Evolutionary conservation across 2,797 vertebrate species (phyloP), one percentile per base, ranked within the genome.

Genomic region (Linurgus olivaceus): DNA sequence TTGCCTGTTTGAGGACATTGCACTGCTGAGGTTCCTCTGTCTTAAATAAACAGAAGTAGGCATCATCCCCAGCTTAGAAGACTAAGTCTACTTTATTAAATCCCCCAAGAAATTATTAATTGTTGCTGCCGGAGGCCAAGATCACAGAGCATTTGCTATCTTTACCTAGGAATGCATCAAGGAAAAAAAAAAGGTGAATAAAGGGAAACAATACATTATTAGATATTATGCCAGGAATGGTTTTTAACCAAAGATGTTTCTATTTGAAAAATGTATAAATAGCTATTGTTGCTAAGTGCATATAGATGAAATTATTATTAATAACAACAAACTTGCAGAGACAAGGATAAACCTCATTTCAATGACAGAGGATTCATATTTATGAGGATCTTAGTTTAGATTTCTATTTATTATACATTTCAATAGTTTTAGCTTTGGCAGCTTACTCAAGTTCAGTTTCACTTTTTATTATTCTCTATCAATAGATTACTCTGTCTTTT

Each of bases 401-500:
- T 91, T 38, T 88, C 42, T 83, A 24, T 89, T 94, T 91, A 35
- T 50, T 82, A 51, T 44, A 72, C 13, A 48, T 77, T 93, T 66
- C 31, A 80, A 65, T 83, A 80, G 42, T 61, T 93, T 85, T 74
- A 83, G 68, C 62, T 91, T 93, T 5, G 7, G 67, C 4, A 3
- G 62, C 50, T 87, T 61, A 72, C 57, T 93, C 31, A 51, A 85
- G 61, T 67, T 89, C 54, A 65, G 38, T 50, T 86, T 92, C 47
- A 48, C 25, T 77, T 94, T 92, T 92, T 92, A 75, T 77, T 91
- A 25, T 91, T 95, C 76, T 83, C 61, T 94, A 65, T 83, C 79
- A 93, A 72, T 40, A 51, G 65, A 83, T 80, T 81, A 72, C 37
- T 73, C 55, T 68, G 48, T 37, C 16, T 1, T 90, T 88, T 75